Percentiles rank a stretch among this genome's conserved stretches.
These are phyloP conservation scores for Brienomyrus longianalis DNA, from an alignment of 2,113 vertebrate species.

Conservation along the genomic window DNA sequence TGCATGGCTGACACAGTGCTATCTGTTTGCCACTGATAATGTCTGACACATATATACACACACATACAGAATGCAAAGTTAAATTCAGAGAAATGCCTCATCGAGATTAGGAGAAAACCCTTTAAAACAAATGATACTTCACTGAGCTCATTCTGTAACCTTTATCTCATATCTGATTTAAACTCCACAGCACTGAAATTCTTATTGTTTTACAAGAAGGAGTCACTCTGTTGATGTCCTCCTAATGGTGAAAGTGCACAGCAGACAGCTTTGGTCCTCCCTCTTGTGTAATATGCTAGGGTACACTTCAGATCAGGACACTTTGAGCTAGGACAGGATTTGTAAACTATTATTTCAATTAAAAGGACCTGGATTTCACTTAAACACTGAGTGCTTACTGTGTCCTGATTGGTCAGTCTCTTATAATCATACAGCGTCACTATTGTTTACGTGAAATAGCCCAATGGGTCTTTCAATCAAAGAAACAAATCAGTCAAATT, in stretches of 20 bases:
- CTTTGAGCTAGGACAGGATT: too few relatives aligned
- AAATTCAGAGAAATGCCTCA: not conserved
- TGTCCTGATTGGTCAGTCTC: not conserved
- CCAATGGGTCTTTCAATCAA: not conserved
- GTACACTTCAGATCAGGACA: not conserved
- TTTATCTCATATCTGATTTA: not conserved
- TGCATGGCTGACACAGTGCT: conserved; percentile 50
- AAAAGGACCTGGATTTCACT: not conserved
- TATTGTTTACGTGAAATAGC: not conserved
- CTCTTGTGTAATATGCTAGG: not conserved
- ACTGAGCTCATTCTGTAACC: not conserved
- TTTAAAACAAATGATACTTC: not conserved
- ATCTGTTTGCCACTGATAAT: conserved; percentile 67
- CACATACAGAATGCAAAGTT: not conserved
- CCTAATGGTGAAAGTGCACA: not conserved
- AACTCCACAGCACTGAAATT: not conserved
- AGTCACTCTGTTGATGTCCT: not conserved
- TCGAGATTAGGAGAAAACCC: not conserved
- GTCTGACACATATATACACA: conserved; percentile 50
- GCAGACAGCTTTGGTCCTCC: not conserved
- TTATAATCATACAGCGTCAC: not conserved
- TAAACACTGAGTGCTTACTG: not conserved
- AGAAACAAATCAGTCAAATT: not conserved
- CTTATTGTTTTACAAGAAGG: not conserved
- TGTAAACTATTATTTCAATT: not conserved